A percentile compares a stretch with the other conserved stretches of the same genome.
Conservation (phyloP, 2,113 vertebrate genomes). For the Psophia crepitans region DNA sequence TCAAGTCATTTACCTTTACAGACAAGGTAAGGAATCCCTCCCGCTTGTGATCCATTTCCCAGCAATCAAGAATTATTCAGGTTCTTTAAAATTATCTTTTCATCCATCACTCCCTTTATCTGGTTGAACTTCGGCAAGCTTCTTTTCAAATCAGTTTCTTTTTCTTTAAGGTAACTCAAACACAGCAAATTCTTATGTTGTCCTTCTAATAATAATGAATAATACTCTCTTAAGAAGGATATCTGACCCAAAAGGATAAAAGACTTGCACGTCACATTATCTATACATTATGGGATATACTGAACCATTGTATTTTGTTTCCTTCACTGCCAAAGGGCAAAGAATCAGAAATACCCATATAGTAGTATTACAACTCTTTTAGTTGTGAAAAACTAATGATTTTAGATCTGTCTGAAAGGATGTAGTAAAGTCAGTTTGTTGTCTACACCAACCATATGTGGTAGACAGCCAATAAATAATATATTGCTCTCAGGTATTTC, state of each 20-base stretch:
- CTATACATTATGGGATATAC: neutral
- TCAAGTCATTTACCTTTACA: neutral
- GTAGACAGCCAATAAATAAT: neutral
- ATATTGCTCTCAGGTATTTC: neutral
- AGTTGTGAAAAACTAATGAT: neutral
- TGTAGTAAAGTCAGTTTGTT: neutral
- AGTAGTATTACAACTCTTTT: neutral
- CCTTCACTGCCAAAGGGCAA: neutral
- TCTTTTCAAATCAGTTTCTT: neutral
- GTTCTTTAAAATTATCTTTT: neutral
- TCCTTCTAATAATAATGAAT: neutral
- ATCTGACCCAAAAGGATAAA: neutral
- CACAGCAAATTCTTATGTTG: neutral
- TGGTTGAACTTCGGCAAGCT: neutral
- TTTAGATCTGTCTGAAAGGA: neutral
- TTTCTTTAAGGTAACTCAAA: neutral
- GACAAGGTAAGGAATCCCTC: neutral
- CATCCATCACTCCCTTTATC: neutral
- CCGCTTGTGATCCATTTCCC: neutral
- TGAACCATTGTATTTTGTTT: neutral
- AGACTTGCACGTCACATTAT: neutral
- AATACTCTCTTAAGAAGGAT: neutral
- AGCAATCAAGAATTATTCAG: neutral
- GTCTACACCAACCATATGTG: neutral
- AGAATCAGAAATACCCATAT: neutral